phyloP scores from a whole-genome alignment of 2,797 vertebrate species.

The Leptodactylus fallax region DNA sequence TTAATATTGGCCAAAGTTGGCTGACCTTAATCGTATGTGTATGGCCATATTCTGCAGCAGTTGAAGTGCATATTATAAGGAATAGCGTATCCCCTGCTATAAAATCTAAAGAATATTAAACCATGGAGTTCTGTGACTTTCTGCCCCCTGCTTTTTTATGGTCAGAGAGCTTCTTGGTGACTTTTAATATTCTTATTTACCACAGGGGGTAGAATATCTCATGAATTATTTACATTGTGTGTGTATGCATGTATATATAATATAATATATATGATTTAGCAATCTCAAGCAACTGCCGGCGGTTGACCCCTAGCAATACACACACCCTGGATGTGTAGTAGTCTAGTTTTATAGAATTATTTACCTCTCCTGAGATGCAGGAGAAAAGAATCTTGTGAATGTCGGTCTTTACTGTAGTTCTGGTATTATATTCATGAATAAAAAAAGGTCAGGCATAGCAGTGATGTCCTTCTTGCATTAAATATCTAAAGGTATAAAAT shows the following conservation, averaged over 20 bases:
- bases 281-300: not conserved
- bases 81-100: not conserved
- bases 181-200: no score
- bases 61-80: not conserved
- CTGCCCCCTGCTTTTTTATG: no score
- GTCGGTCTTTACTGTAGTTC: not conserved
- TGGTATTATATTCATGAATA: not conserved
- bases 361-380: no score
- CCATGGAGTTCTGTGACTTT: not conserved
- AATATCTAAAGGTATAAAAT: no score
- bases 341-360: not conserved
- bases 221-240: no score
- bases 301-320: not conserved
- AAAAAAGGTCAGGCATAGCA: not conserved
- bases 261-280: no score
- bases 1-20: no score
- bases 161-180: no score
- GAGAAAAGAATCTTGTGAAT: no score
- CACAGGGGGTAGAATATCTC: no score
- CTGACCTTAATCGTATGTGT: no score
- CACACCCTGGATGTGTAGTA: not conserved
- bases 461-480: not conserved
- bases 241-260: no score
- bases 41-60: not conserved
- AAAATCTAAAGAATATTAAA: not conserved